Evolutionary conservation across 2,797 vertebrate species (phyloP).

Genomic region (Eulemur albifrons): DNA sequence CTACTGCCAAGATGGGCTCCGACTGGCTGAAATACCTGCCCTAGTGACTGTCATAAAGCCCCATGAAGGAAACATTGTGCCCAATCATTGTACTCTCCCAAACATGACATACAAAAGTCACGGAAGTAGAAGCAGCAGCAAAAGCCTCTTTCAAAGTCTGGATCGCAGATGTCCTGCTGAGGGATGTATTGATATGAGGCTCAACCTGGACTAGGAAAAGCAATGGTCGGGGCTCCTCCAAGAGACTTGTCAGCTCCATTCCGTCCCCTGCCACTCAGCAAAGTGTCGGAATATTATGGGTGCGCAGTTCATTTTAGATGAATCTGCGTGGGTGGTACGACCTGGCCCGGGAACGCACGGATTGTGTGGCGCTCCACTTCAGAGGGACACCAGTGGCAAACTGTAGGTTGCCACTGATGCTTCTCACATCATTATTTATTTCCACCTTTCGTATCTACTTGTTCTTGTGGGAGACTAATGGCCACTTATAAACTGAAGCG

Average conservation of each 20-base stretch:
- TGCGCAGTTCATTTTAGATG: not conserved
- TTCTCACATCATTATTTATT: not conserved
- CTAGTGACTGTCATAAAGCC: not conserved
- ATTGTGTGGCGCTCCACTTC: not conserved
- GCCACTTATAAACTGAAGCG: not conserved
- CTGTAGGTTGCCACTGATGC: not conserved
- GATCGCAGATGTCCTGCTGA: not conserved
- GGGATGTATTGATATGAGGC: not conserved
- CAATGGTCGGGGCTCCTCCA: not conserved
- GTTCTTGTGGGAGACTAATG: not conserved
- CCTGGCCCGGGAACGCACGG: not conserved
- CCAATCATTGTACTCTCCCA: not conserved
- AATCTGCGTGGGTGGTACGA: no score
- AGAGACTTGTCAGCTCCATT: not conserved
- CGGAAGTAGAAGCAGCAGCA: not conserved
- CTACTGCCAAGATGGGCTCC: not conserved
- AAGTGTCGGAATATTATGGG: not conserved
- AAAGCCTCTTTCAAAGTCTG: not conserved
- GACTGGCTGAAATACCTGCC: not conserved
- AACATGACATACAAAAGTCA: not conserved
- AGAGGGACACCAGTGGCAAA: not conserved
- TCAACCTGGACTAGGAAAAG: not conserved
- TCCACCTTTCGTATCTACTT: not conserved
- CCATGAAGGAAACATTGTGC: not conserved
- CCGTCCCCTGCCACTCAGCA: not conserved